phyloP scores from a whole-genome alignment of 2,888 invertebrate genomes.

The Teleogryllus oceanicus region DNA sequence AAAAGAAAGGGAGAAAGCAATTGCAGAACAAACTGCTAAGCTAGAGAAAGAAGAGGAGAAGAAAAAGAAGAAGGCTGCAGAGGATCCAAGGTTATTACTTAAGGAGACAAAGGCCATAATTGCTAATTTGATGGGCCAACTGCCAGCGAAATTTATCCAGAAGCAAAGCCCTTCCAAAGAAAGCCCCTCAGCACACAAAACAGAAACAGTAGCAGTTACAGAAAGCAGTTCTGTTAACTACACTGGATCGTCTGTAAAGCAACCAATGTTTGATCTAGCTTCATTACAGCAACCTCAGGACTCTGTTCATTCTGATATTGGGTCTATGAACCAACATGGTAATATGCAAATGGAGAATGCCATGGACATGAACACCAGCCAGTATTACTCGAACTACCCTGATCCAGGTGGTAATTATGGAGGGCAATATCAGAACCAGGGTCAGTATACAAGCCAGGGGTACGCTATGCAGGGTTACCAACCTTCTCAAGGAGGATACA shows the following conservation, averaged over 20 bases:
- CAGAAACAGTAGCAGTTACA: background rate
- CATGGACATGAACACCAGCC: background rate
- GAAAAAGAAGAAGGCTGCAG: constrained; percentile 36
- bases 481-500: background rate
- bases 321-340: too few species aligned
- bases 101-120: constrained; percentile 60
- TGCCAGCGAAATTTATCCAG: constrained; percentile 47
- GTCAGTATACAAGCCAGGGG: background rate
- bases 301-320: background rate
- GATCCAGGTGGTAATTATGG: background rate
- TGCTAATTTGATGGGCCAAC: constrained; percentile 60
- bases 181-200: background rate
- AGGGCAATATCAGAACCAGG: background rate
- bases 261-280: background rate
- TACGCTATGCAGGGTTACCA: background rate
- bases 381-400: background rate
- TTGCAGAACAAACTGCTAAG: constrained; percentile 29
- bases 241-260: background rate
- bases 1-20: constrained; percentile 51
- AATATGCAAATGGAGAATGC: background rate
- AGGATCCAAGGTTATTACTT: constrained; percentile 49
- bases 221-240: background rate
- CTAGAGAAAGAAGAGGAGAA: constrained; percentile 21
- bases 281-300: background rate
- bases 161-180: constrained; percentile 19